Evolutionary conservation across 2,888 invertebrate genomes (phyloP), one percentile per base, ranked within the genome.

Genomic region (Papilio protenor): DNA sequence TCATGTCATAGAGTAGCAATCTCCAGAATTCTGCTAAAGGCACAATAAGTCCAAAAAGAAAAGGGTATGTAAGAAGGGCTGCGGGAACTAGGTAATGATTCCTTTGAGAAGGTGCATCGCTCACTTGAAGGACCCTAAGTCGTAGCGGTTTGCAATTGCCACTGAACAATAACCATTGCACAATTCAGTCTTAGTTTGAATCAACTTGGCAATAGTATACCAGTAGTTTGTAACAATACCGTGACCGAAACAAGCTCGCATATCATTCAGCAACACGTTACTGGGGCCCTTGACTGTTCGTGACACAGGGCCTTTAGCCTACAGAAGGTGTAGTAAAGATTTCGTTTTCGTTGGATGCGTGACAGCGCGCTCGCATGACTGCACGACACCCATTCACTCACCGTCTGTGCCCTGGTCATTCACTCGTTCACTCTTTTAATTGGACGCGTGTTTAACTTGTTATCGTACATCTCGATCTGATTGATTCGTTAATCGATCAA

Each of bases 361-460:
- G 83, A 81, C 84, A 82, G 81, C 79, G 57, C 33, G 81, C 84
- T 85, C 83, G 87, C 86, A 86, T 87, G 87, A 84, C 85, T 82
- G 83, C 87, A 87, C 86, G 87, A 83, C 82, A 87, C 75, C 77
- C 76, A 78, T 78, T 78, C 78, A 78, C 80, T 72, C 77, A 81
- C 81, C 83, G 82, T 81, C 81, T 81, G 80, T 77, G 80, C 81
- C 82, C 82, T 85, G 87, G 86, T 84, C 86, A 84, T 83, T 85
- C 85, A 84, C 86, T 84, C 81, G 76, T 78, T 81, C 81, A 80
- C 83, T 82, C 80, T 83, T 83, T 82, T 86, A 86, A 86, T 86
- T 86, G 83, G 77, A 78, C 52, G 75, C 73, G 61, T 81, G 81
- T 72, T 33, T 83, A 83, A 77, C 76, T 73, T 33, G 47, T 77